Percentiles rank a stretch among this genome's conserved stretches.
Evolutionary conservation across 2,113 vertebrate genomes (phyloP).

Genomic region (Elachura formosa): DNA sequence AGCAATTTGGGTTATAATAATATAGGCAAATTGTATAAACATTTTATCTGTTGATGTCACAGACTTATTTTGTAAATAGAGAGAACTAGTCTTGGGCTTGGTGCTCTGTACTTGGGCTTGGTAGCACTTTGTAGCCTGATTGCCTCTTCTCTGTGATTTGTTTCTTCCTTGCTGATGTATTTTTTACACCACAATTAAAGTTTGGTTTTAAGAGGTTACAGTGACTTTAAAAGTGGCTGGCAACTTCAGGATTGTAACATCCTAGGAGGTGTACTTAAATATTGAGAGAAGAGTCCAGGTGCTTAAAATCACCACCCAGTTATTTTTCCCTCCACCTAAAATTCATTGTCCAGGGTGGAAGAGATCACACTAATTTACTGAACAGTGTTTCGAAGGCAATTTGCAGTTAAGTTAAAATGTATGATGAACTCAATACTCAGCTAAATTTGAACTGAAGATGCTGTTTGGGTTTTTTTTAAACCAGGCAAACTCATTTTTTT

Average conservation of each 20-base stretch:
- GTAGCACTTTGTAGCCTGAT: not conserved
- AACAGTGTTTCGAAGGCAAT: not conserved
- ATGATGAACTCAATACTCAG: not conserved
- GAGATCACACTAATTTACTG: not conserved
- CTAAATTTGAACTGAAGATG: not conserved
- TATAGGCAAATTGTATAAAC: not conserved
- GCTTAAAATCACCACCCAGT: not conserved
- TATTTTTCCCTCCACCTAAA: not conserved
- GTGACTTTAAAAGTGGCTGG: not conserved
- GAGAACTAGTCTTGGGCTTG: too few species aligned
- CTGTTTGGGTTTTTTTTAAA: rapidly evolving
- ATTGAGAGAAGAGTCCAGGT: not conserved
- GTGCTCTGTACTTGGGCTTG: not conserved
- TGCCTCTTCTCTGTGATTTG: not conserved
- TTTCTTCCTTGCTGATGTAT: not conserved
- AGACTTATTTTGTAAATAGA: too few species aligned
- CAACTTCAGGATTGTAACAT: not conserved
- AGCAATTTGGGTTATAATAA: not conserved
- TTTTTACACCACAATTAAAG: not conserved
- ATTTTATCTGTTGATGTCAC: not conserved
- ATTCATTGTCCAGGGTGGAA: not conserved
- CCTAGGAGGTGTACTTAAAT: not conserved
- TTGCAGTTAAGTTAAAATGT: not conserved
- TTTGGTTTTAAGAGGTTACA: not conserved
- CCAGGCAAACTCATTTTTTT: not conserved